A percentile compares a stretch with the other conserved stretches of the same genome.
These are phyloP conservation scores for Drosophila stalkeri DNA, from an alignment of 2,888 invertebrate species.

Conservation along the genomic window DNA sequence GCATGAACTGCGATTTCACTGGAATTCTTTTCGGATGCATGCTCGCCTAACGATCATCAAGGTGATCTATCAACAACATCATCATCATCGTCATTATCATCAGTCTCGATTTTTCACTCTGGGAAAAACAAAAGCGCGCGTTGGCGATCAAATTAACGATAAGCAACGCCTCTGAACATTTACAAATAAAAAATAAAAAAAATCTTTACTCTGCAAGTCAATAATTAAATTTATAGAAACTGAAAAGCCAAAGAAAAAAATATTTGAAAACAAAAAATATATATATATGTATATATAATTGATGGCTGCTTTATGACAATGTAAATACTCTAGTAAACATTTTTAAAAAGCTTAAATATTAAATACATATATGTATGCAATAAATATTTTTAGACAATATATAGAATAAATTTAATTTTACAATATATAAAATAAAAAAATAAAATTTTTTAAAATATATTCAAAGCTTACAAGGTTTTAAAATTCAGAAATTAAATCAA, in stretches of 20 bases:
- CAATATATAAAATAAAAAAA: no score
- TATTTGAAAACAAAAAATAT: constrained; percentile 5
- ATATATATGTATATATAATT: neutral
- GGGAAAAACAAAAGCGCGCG: constrained; percentile 73
- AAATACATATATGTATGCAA: no score
- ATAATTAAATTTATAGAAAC: constrained; percentile 75
- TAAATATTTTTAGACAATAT: no score
- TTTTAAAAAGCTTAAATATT: neutral
- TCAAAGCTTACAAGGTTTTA: no score
- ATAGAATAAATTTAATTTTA: no score
- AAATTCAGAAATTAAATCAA: no score
- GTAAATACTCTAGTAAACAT: constrained; percentile 5
- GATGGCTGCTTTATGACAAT: neutral
- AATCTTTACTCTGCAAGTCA: constrained; percentile 28
- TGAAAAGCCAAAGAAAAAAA: constrained; percentile 7
- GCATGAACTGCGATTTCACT: constrained; percentile 69
- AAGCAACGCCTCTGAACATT: constrained; percentile 54
- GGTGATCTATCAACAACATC: constrained; percentile 65
- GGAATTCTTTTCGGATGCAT: constrained; percentile 61
- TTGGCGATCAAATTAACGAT: constrained; percentile 77
- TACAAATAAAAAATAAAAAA: constrained; percentile 17
- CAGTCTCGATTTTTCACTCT: constrained; percentile 37
- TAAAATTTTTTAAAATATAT: no score
- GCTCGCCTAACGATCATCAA: constrained; percentile 39
- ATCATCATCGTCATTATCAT: constrained; percentile 27